Evolutionary conservation across 2,113 vertebrate genomes (phyloP).

Genomic region (Ovis canadensis): DNA sequence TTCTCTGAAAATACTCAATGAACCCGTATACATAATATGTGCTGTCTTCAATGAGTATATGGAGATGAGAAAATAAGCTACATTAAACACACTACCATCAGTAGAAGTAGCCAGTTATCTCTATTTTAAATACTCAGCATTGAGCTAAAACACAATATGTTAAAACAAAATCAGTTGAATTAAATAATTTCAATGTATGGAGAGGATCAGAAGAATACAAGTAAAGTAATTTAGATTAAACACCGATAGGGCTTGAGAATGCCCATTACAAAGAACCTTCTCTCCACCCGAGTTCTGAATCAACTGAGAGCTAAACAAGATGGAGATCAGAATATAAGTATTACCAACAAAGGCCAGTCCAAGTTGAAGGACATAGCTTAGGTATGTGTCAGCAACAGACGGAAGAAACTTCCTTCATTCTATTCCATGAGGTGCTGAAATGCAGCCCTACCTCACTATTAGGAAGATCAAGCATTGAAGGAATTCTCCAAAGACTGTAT

Average conservation of each 20-base stretch:
- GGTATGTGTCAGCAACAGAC: background rate
- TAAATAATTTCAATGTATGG: background rate
- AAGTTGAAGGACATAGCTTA: background rate
- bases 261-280: background rate
- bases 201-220: background rate
- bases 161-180: constrained; percentile 14
- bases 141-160: background rate
- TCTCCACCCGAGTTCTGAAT: background rate
- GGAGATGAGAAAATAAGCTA: constrained; percentile 1
- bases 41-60: constrained; percentile 35
- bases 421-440: background rate
- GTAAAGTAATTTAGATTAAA: background rate
- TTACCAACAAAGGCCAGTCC: background rate
- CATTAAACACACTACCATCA: background rate
- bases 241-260: background rate
- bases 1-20: constrained; percentile 65
- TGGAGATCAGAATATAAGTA: background rate
- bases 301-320: background rate
- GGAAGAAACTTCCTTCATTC: background rate
- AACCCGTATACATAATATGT: constrained; percentile 18
- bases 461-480: background rate
- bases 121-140: background rate
- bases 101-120: background rate
- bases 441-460: background rate
- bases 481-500: background rate